Conservation (phyloP, 2,888 invertebrate species). For the Dynastes maya region DNA sequence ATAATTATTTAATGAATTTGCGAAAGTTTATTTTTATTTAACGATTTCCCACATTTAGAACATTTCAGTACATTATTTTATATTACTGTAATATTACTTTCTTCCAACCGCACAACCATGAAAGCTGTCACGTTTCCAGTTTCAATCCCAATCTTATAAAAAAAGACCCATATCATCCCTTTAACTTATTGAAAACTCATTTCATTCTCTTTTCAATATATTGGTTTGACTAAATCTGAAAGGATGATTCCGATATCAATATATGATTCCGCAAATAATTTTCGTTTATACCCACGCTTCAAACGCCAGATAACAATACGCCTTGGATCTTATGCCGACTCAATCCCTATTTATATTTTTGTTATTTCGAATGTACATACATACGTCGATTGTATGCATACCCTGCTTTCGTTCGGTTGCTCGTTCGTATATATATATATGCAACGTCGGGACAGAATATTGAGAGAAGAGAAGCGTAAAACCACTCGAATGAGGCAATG, state of each 20-base stretch:
- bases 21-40: too few relatives aligned
- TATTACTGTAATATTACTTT: too few relatives aligned
- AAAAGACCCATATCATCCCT: too few relatives aligned
- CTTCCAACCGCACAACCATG: too few relatives aligned
- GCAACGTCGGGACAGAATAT: slow-evolving; percentile 1
- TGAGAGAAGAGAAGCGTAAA: slow-evolving; percentile 29
- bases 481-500: slow-evolving; percentile 8
- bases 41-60: too few relatives aligned
- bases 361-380: slow-evolving; percentile 25
- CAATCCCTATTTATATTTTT: not conserved
- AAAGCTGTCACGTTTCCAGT: too few relatives aligned
- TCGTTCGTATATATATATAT: too few relatives aligned
- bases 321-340: not conserved
- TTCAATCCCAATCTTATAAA: too few relatives aligned
- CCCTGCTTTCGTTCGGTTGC: too few relatives aligned
- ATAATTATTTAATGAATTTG: too few relatives aligned
- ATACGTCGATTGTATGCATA: not conserved
- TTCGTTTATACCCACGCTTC: not conserved
- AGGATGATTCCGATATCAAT: not conserved
- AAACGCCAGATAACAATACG: slow-evolving; percentile 29
- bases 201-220: not conserved
- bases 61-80: too few relatives aligned
- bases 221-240: slow-evolving; percentile 6
- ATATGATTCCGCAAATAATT: slow-evolving; percentile 10
- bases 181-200: slow-evolving; percentile 22